These are phyloP conservation scores for Pungitius pungitius DNA, from an alignment of 2,113 vertebrate species.

Conservation along the genomic window DNA sequence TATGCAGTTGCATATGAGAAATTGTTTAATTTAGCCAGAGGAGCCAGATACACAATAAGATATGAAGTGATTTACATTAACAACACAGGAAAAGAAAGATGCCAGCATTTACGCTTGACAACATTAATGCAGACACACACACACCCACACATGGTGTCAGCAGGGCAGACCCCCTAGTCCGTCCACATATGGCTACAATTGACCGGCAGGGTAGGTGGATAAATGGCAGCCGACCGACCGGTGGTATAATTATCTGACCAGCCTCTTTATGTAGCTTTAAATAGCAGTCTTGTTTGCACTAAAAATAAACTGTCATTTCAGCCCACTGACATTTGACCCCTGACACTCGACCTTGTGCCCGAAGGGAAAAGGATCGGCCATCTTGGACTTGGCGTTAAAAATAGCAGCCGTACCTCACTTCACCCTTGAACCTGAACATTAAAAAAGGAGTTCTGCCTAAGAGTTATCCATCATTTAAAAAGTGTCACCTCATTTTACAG, in stretches of 20 bases:
- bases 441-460: not conserved
- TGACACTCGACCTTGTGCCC: conserved; percentile 61
- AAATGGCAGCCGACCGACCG: conserved; percentile 71
- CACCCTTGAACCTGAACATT: conserved; percentile 63
- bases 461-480: not conserved
- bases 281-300: conserved; percentile 75
- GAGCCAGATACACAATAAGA: conserved; percentile 11
- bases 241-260: conserved; percentile 76
- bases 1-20: conserved; percentile 8
- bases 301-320: conserved; percentile 78
- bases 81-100: conserved; percentile 45
- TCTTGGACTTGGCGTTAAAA: conserved; percentile 65
- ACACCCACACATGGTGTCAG: conserved; percentile 52
- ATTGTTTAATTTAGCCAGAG: not conserved
- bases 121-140: conserved; percentile 42
- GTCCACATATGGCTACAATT: conserved; percentile 79
- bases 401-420: conserved; percentile 37
- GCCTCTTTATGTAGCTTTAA: conserved; percentile 72
- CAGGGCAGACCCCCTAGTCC: conserved; percentile 70
- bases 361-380: conserved; percentile 53
- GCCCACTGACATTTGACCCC: conserved; percentile 63
- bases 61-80: conserved; percentile 19
- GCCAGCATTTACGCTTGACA: conserved; percentile 26
- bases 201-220: conserved; percentile 70
- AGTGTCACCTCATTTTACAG: not conserved